Conservation (phyloP, 2,113 vertebrate genomes). For the Gallinago jamesoni region DNA sequence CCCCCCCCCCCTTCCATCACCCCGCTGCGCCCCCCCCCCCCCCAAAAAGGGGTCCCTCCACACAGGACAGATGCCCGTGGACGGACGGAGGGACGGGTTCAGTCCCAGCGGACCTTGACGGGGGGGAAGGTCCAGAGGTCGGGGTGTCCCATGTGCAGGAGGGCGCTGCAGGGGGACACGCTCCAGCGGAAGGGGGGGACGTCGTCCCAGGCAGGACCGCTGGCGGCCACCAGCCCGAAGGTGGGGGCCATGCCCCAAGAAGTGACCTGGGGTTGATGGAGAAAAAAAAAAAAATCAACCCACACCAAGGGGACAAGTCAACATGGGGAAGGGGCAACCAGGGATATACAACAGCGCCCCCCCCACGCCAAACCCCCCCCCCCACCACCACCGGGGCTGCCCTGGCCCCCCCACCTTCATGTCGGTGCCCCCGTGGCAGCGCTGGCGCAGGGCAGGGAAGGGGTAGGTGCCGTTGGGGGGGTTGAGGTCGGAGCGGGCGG, state of each 20-base stretch:
- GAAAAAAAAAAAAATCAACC: no score
- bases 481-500: slow-evolving; percentile 92
- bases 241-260: slow-evolving; percentile 77
- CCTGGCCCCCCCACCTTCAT: slow-evolving; percentile 80
- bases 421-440: slow-evolving; percentile 89
- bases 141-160: slow-evolving; percentile 91
- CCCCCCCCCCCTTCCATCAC: no score
- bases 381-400: neutral
- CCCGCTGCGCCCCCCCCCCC: neutral
- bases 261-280: slow-evolving; percentile 81
- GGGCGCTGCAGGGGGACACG: slow-evolving; percentile 79
- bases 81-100: neutral
- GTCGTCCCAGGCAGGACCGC: slow-evolving; percentile 89
- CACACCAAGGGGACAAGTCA: neutral
- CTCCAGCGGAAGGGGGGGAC: slow-evolving; percentile 93
- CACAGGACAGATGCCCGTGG: neutral
- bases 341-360: neutral
- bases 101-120: slow-evolving; percentile 82
- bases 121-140: slow-evolving; percentile 89
- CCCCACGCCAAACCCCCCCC: no score
- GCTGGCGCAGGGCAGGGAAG: slow-evolving; percentile 87
- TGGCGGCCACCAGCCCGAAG: slow-evolving; percentile 81
- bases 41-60: neutral
- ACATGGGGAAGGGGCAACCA: rapidly evolving
- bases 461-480: slow-evolving; percentile 91